Evolutionary conservation across 2,797 vertebrate genomes (phyloP).

Genomic region (Morelia viridis): DNA sequence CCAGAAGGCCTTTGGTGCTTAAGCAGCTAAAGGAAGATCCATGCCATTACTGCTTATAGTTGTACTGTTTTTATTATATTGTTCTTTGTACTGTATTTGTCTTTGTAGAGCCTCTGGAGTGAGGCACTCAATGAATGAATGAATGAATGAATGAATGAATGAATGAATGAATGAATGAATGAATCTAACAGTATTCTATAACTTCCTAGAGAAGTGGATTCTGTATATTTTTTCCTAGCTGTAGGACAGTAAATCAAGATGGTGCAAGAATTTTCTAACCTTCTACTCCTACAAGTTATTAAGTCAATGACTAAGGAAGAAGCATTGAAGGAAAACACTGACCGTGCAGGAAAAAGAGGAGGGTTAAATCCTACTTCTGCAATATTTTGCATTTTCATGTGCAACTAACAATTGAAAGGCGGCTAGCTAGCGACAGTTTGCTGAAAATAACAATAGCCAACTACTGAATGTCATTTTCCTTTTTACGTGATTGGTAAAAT

Average conservation of each 20-base stretch:
- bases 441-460: neutral
- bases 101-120: neutral
- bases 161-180: neutral
- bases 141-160: too few species aligned
- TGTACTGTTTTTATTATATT: neutral
- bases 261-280: neutral
- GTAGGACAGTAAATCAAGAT: neutral
- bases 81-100: neutral
- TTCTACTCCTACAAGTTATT: too few species aligned
- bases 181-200: neutral
- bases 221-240: neutral
- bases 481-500: constrained; percentile 15
- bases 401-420: neutral
- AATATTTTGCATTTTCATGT: constrained; percentile 8
- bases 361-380: neutral
- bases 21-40: neutral
- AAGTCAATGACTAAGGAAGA: neutral
- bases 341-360: neutral
- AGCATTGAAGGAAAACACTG: neutral
- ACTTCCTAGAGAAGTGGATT: neutral
- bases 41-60: neutral
- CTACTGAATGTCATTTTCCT: neutral
- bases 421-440: constrained; percentile 2
- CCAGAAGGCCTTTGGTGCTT: neutral
- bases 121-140: neutral